Evolutionary conservation across 2,888 invertebrate genomes (phyloP).

Genomic region (Stenodera caucasica): DNA sequence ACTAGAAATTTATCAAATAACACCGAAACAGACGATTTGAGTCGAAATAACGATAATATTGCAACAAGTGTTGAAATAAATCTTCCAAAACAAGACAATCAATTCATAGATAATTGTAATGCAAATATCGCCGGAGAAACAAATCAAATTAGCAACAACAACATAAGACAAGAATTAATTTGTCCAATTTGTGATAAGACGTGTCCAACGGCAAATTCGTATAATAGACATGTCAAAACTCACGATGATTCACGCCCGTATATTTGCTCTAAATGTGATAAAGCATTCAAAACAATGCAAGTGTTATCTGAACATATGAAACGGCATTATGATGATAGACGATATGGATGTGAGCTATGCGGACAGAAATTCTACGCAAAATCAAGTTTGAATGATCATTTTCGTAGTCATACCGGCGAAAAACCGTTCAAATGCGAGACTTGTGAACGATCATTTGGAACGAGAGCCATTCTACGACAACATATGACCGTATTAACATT

Average conservation of each 20-base stretch:
- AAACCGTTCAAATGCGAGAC: conserved; percentile 36
- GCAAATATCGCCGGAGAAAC: neutral
- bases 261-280: conserved; percentile 38
- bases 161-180: conserved; percentile 26
- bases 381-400: conserved; percentile 37
- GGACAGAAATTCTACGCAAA: conserved; percentile 38
- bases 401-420: conserved; percentile 38
- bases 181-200: conserved; percentile 33
- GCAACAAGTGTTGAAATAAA: neutral
- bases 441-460: conserved; percentile 34
- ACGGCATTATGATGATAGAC: conserved; percentile 38
- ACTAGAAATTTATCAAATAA: conserved; percentile 5
- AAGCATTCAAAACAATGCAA: conserved; percentile 37
- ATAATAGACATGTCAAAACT: conserved; percentile 34
- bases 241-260: conserved; percentile 34
- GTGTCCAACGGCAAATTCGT: conserved; percentile 34
- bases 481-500: conserved; percentile 32
- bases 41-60: neutral
- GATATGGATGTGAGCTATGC: conserved; percentile 37
- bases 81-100: neutral
- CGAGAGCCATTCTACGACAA: conserved; percentile 37
- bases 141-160: conserved; percentile 10
- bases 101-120: neutral
- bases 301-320: conserved; percentile 38
- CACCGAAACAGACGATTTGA: too few species aligned